Conservation (phyloP, 37 sponge, comb jelly and placozoan species). For the Theonella swinhoei region DNA sequence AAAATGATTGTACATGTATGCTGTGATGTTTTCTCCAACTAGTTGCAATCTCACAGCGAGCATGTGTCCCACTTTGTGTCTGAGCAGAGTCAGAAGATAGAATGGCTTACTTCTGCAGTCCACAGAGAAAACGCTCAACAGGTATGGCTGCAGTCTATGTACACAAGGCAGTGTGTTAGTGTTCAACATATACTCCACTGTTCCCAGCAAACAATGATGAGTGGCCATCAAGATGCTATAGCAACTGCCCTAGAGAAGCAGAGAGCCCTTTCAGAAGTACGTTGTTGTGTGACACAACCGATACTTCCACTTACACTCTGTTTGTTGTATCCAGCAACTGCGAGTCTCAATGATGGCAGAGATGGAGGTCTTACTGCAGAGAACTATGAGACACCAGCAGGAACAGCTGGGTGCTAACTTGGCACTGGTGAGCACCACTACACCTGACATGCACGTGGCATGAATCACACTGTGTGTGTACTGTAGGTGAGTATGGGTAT, state of each 20-base stretch:
- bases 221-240: background rate
- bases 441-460: background rate
- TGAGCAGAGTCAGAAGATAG: constrained; percentile 3
- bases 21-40: background rate
- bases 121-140: constrained; percentile 3
- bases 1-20: too few species aligned
- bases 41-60: background rate
- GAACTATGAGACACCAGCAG: constrained; percentile 12
- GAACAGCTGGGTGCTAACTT: constrained; percentile 2
- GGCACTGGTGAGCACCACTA: constrained; percentile 13
- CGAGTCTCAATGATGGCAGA: constrained; percentile 28
- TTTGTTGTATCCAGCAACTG: constrained; percentile 10
- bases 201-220: background rate
- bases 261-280: background rate
- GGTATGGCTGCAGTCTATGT: background rate
- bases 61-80: constrained; percentile 17
- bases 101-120: constrained; percentile 5
- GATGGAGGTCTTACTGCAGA: constrained; percentile 21
- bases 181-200: too few species aligned
- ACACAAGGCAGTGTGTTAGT: too few species aligned
- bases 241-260: constrained; percentile 10
- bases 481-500: constrained; percentile 2
- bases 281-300: background rate
- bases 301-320: background rate
- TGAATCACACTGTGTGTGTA: background rate